Evolutionary conservation across 2,113 vertebrate genomes (phyloP).

Genomic region (Paramormyrops kingsleyae): DNA sequence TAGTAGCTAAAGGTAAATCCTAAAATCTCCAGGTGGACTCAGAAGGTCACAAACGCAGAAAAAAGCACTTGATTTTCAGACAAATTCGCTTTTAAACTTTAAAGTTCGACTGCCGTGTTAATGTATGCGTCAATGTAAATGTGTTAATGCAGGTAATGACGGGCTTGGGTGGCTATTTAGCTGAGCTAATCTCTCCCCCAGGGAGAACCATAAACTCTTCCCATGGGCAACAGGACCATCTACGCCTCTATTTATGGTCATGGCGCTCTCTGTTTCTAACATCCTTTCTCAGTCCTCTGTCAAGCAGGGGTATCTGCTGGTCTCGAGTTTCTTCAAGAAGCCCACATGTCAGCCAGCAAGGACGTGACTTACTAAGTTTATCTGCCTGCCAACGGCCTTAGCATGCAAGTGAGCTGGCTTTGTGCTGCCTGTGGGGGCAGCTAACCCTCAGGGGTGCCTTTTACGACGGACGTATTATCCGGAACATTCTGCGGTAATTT

Average conservation of each 20-base stretch:
- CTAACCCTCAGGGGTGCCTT: slow-evolving; percentile 33
- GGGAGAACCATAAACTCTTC: neutral
- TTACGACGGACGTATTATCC: slow-evolving; percentile 4
- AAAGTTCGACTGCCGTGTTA: neutral
- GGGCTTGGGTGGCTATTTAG: neutral
- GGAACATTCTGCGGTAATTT: neutral
- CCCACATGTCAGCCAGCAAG: slow-evolving; percentile 31
- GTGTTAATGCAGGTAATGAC: neutral
- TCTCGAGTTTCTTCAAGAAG: slow-evolving; percentile 55
- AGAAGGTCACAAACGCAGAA: neutral
- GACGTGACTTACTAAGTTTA: slow-evolving; percentile 53
- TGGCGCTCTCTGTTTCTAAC: slow-evolving; percentile 26
- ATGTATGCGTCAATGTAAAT: neutral
- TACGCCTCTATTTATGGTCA: slow-evolving; percentile 52
- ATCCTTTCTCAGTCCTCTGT: slow-evolving; percentile 20
- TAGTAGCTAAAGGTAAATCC: neutral
- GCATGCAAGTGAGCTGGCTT: slow-evolving; percentile 47
- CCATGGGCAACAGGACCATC: neutral
- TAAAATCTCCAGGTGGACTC: neutral
- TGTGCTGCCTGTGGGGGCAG: slow-evolving; percentile 45
- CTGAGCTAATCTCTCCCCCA: neutral
- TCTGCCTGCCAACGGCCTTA: slow-evolving; percentile 24
- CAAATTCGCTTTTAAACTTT: neutral
- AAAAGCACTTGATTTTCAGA: neutral
- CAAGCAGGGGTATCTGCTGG: slow-evolving; percentile 5